Base-by-base conservation (phyloP, 2,888 invertebrate genomes). In the Euspilapteryx auroguttella region DNA sequence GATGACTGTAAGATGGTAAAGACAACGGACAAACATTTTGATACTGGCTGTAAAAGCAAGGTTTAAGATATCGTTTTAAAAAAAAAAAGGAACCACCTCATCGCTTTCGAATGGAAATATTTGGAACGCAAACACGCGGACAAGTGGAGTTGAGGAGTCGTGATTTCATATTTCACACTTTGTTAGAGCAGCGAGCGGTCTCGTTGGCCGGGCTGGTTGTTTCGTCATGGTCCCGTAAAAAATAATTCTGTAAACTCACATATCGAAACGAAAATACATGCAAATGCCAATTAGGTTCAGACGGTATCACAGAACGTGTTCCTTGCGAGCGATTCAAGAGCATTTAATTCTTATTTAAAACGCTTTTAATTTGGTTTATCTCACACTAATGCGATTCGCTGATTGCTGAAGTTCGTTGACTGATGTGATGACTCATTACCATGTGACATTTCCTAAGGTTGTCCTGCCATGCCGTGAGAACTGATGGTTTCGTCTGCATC, bases 141-240 rank as follows among this genome's bases (percentile, higher is more conserved):
- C 62, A 50, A 61, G 61, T 61, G 55, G 17, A 17, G n/a, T n/a
- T n/a, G 55, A 51, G 52, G 56, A 64, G 54, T 75, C 75, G 75
- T 75, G 75, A 75, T 75, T 75, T 69, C 69, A 71, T 75, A 71
- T 71, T 75, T 75, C 71, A 73, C 75, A 75, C 75, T 69, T 63
- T 49, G 53, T 52, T 49, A 57, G 56, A 5, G 17, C 17, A 17
- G 5, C 17, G 17, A 5, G 5, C 17, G 8, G 17, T 5, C 8
- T 6, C n/a, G n/a, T n/a, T n/a, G n/a, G n/a, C n/a, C n/a, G n/a
- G n/a, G n/a, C n/a, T n/a, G n/a, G n/a, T n/a, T n/a, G n/a, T n/a
- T n/a, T n/a, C n/a, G n/a, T n/a, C n/a, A n/a, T n/a, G n/a, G n/a
- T n/a, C n/a, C n/a, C n/a, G n/a, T n/a, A n/a, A n/a, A n/a, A n/a